Conservation (phyloP, 2,797 vertebrate genomes). For the Pipistrellus kuhlii region DNA sequence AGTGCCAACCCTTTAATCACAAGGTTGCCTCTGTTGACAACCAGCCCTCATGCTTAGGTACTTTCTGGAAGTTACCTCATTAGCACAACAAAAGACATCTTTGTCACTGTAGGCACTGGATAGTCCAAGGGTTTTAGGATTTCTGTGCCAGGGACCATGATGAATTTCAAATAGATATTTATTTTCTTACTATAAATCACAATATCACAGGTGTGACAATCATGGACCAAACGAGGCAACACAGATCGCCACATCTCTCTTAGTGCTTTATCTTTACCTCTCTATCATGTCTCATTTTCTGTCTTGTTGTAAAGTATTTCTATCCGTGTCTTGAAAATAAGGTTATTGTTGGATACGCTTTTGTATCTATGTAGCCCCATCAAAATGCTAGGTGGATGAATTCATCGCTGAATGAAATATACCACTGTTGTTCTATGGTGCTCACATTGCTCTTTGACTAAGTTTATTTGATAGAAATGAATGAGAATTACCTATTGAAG, state of each 20-base stretch:
- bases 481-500: neutral
- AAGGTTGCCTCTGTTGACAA: neutral
- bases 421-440: neutral
- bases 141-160: neutral
- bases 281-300: neutral
- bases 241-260: neutral
- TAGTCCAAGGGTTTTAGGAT: neutral
- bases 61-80: neutral
- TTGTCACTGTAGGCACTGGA: neutral
- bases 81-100: neutral
- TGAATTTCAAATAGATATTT: neutral
- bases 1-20: neutral
- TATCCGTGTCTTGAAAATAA: neutral
- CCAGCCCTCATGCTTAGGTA: neutral
- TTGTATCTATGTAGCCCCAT: neutral
- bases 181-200: neutral
- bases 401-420: neutral
- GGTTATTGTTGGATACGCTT: neutral
- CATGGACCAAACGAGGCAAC: neutral
- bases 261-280: neutral
- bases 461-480: constrained; percentile 14
- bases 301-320: neutral
- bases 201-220: neutral
- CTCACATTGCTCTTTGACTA: neutral
- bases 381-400: neutral